A percentile compares a stretch with the other conserved stretches of the same genome.
Evolutionary conservation across 1,140 invertebrate genomes (phyloP).

Genomic region (Trachymyrmex septentrionalis): DNA sequence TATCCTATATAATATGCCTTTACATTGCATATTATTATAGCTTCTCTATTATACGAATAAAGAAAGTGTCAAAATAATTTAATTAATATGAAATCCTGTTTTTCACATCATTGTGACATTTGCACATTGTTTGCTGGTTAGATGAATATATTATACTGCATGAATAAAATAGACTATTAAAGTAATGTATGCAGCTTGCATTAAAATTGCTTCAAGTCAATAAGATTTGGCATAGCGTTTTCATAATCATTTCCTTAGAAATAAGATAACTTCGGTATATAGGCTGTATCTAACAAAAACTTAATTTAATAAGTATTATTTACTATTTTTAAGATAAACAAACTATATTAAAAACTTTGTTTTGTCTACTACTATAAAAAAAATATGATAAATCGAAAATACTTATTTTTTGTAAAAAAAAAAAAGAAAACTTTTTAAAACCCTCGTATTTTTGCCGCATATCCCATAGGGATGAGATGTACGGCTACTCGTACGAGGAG

Average conservation of each 20-base stretch:
- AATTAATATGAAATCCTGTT: conserved; percentile 13
- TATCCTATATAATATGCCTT: conserved; percentile 3
- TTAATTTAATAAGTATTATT: no score
- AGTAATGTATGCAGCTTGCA: background rate
- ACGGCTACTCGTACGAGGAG: no score
- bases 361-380: no score
- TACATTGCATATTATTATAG: background rate
- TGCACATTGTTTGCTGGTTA: conserved; percentile 16
- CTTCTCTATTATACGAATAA: background rate
- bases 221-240: background rate
- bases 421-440: no score
- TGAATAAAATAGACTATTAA: conserved; percentile 15
- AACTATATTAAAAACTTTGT: no score
- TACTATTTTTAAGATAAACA: no score
- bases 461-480: no score
- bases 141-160: conserved; percentile 22
- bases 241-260: background rate
- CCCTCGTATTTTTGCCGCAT: no score
- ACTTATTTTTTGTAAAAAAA: no score
- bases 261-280: background rate
- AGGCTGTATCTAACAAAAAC: no score
- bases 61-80: conserved; percentile 29
- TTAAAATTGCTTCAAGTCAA: conserved; percentile 20
- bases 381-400: no score
- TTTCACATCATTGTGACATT: background rate